Base-by-base conservation (phyloP, 2,888 invertebrate genomes). In the Vannuccia rotundouncinata region DNA sequence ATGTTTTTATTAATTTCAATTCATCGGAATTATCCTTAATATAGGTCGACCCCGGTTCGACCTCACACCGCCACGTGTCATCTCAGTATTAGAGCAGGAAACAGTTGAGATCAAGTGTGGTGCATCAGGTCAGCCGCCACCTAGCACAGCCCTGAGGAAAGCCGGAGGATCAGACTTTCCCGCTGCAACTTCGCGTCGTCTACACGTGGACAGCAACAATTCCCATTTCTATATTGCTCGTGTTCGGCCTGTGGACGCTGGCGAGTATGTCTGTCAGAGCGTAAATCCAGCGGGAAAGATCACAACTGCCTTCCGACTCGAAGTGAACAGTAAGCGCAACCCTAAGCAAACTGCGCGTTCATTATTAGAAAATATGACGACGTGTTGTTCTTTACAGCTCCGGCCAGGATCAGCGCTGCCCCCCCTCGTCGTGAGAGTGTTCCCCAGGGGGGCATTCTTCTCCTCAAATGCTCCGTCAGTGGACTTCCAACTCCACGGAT, bases 311-410 rank as follows among this genome's bases (percentile, higher is more conserved):
- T 79, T 79, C 29, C 28, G 66, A n/a, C 31, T 79, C 17, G 73
- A 79, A 60, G 79, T 79, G 0, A 66, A 79, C 29, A 78, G 78
- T 78, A 45, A 78, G 66, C n/a, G n/a, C n/a, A n/a, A n/a, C n/a
- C n/a, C n/a, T n/a, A n/a, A n/a, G n/a, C n/a, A n/a, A n/a, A n/a
- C n/a, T n/a, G n/a, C n/a, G n/a, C n/a, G n/a, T n/a, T n/a, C n/a
- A n/a, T n/a, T n/a, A n/a, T n/a, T n/a, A n/a, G n/a, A n/a, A n/a
- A n/a, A n/a, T n/a, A n/a, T 45, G 45, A 45, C 45, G 17, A n/a
- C 2, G 22, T 66, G 66, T 66, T 66, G 66, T 66, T 66, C 5
- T 45, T 22, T 22, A 5, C 66, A 66, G 66, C 66, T 22, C 66
- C 66, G 22, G 66, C 66, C 5, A 5, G 22, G 17, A 66, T 66